phyloP scores from a whole-genome alignment of 1,140 invertebrate species.

The Atopsyche davidsoni region DNA sequence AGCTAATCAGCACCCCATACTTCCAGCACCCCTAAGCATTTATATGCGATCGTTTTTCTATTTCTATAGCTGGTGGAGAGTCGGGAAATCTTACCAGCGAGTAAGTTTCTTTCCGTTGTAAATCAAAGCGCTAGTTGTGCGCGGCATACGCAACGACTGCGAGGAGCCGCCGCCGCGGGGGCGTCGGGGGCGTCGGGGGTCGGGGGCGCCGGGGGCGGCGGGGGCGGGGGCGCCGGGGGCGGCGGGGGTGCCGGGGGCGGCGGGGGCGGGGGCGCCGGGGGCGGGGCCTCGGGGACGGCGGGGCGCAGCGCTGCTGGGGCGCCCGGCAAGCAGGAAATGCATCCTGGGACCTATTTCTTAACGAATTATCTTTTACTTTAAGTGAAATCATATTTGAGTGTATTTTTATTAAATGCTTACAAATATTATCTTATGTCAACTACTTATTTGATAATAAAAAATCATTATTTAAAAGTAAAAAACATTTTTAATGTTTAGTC shows the following conservation, averaged over 20 bases:
- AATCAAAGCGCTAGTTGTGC: constrained; percentile 24
- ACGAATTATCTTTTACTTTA: too few relatives aligned
- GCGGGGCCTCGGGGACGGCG: background rate
- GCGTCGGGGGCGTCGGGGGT: background rate
- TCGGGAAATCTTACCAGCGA: constrained; percentile 18
- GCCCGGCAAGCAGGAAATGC: too few relatives aligned
- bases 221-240: background rate
- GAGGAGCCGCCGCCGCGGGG: background rate
- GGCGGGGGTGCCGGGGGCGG: background rate
- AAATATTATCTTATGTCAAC: too few relatives aligned
- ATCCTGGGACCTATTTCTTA: too few relatives aligned
- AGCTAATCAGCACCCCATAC: constrained; percentile 23
- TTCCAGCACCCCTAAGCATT: background rate
- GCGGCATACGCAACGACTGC: constrained; percentile 17
- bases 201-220: background rate
- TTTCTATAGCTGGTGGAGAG: background rate
- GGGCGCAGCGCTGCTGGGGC: too few relatives aligned
- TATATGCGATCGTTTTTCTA: background rate
- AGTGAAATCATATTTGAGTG: too few relatives aligned
- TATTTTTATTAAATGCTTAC: too few relatives aligned
- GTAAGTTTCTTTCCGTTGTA: constrained; percentile 26
- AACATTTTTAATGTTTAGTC: too few relatives aligned
- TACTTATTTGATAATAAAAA: too few relatives aligned
- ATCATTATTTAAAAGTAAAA: too few relatives aligned
- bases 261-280: background rate